Percentiles rank a stretch among this genome's conserved stretches.
phyloP scores from a whole-genome alignment of 2,888 invertebrate species.

The Polyploca ridens region DNA sequence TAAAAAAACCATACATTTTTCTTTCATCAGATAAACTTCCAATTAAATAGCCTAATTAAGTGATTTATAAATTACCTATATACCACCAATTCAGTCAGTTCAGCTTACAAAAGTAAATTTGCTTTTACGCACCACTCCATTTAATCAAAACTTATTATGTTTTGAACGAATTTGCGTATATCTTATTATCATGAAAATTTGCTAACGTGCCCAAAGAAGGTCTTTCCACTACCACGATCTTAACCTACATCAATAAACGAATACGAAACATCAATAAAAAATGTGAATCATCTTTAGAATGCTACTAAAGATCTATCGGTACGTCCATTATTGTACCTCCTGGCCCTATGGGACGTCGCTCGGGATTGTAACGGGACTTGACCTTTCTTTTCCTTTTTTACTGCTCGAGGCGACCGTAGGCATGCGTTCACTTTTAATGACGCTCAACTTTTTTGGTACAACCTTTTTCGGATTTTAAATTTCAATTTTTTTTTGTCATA shows the following conservation, averaged over 20 bases:
- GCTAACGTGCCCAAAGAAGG: neutral
- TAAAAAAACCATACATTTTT: too few relatives aligned
- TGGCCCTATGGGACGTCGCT: conserved; percentile 55
- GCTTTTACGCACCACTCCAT: too few relatives aligned
- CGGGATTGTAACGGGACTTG: conserved; percentile 74
- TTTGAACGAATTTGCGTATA: neutral
- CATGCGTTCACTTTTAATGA: conserved; percentile 80
- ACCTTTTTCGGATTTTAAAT: conserved; percentile 26
- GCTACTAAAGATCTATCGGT: conserved; percentile 4
- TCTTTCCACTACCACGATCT: conserved; percentile 1
- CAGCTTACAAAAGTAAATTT: too few relatives aligned
- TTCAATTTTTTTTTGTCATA: neutral
- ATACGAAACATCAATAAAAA: conserved; percentile 12
- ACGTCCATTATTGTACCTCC: conserved; percentile 15
- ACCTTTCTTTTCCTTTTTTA: conserved; percentile 73
- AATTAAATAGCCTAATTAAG: too few relatives aligned
- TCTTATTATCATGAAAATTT: neutral
- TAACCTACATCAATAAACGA: conserved; percentile 28
- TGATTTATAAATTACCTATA: too few relatives aligned
- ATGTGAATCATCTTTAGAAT: neutral
- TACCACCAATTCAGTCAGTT: too few relatives aligned
- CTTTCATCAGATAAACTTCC: too few relatives aligned
- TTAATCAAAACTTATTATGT: too few relatives aligned
- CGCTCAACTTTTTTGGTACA: conserved; percentile 45
- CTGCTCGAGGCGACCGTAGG: conserved; percentile 54